These are phyloP conservation scores for Ormyrus rosae DNA, from an alignment of 2,888 invertebrate genomes.

Conservation along the genomic window DNA sequence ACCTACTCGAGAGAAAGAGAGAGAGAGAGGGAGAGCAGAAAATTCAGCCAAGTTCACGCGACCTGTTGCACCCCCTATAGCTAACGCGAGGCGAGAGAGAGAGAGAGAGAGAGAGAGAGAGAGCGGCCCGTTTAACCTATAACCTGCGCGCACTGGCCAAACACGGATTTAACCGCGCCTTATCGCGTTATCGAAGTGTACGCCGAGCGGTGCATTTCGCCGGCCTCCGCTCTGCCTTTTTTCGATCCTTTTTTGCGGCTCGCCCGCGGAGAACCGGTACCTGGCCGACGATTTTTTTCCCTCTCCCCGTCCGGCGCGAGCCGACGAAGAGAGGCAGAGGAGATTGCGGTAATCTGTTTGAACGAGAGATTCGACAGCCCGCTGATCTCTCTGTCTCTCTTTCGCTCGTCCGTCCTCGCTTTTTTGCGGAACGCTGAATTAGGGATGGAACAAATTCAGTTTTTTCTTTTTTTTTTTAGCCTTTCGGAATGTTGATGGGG, in stretches of 20 bases:
- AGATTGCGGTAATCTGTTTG: slow-evolving; percentile 46
- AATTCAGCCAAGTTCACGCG: slow-evolving; percentile 76
- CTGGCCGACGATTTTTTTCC: neutral
- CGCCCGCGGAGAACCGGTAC: neutral
- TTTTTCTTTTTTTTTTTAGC: slow-evolving; percentile 4
- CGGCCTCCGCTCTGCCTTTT: slow-evolving; percentile 11
- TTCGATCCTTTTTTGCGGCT: slow-evolving; percentile 3
- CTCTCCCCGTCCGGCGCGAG: neutral
- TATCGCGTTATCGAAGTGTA: slow-evolving; percentile 74
- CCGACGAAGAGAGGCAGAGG: neutral
- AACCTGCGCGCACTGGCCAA: slow-evolving; percentile 71
- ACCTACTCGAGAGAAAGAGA: slow-evolving; percentile 43
- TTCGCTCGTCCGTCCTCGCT: neutral
- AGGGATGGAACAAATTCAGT: slow-evolving; percentile 1
- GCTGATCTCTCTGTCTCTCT: slow-evolving; percentile 24
- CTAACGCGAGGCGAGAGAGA: neutral
- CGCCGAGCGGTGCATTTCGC: slow-evolving; percentile 32
- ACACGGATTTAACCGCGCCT: slow-evolving; percentile 75
- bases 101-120: too few relatives aligned
- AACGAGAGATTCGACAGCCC: slow-evolving; percentile 38
- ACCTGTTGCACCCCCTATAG: slow-evolving; percentile 75
- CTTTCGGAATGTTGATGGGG: too few relatives aligned
- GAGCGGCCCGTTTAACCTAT: slow-evolving; percentile 73
- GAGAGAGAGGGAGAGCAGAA: slow-evolving; percentile 70
- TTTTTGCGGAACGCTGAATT: slow-evolving; percentile 15